A percentile compares a stretch with the other conserved stretches of the same genome.
Evolutionary conservation across 1,140 invertebrate species (phyloP).

Genomic region (Eulimnadia texana): DNA sequence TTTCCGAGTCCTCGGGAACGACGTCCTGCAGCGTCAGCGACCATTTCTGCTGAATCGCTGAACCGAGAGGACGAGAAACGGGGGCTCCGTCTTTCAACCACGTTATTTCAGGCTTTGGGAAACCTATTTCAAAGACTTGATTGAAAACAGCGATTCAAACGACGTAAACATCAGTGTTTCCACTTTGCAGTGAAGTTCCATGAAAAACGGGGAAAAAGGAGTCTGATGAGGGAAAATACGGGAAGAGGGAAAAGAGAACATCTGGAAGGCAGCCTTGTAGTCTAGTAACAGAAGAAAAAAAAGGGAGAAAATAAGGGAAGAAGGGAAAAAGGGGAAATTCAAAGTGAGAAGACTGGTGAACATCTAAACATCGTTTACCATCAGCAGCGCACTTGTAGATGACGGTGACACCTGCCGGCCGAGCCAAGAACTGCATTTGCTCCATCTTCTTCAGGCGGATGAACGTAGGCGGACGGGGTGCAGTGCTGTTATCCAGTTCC

Average conservation of each 20-base stretch:
- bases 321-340: neutral
- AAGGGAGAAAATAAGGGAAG: too few species aligned
- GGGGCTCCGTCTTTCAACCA: slow-evolving; percentile 58
- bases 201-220: too few species aligned
- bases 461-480: slow-evolving; percentile 28
- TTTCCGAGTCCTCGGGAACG: slow-evolving; percentile 59
- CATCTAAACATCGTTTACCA: slow-evolving; percentile 23
- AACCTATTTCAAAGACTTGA: slow-evolving; percentile 36
- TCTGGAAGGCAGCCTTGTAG: neutral
- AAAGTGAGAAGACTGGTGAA: neutral
- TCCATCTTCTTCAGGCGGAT: slow-evolving; percentile 36
- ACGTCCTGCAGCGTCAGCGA: slow-evolving; percentile 54
- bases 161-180: too few species aligned
- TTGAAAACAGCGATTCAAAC: too few species aligned
- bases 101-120: slow-evolving; percentile 56
- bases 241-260: too few species aligned
- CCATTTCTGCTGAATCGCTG: slow-evolving; percentile 45
- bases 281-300: slow-evolving; percentile 2
- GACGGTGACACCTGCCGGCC: slow-evolving; percentile 50
- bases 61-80: slow-evolving; percentile 41
- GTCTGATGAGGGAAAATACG: too few species aligned
- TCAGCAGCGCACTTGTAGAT: slow-evolving; percentile 44
- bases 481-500: neutral
- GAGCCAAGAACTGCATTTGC: slow-evolving; percentile 31
- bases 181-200: too few species aligned